A percentile compares a stretch with the other conserved stretches of the same genome.
phyloP scores from a whole-genome alignment of 2,797 vertebrate species.

The Hyperoplus immaculatus region DNA sequence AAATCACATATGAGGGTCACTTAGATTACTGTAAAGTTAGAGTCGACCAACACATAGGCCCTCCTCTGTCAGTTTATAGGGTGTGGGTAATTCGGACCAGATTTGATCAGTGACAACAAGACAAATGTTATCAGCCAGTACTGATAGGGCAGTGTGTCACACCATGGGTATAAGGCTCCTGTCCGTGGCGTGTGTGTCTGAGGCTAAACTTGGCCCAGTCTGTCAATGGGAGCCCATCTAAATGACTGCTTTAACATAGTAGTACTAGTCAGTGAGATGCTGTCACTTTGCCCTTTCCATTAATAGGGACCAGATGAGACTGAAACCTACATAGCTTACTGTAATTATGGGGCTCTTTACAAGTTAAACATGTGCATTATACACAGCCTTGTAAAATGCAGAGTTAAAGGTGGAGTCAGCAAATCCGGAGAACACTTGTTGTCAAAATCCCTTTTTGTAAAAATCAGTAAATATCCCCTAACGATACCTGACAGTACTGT shows the following conservation, averaged over 20 bases:
- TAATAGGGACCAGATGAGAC: conserved; percentile 55
- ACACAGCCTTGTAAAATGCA: conserved; percentile 14
- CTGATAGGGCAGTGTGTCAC: neutral
- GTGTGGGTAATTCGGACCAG: neutral
- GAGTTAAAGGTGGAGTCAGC: neutral
- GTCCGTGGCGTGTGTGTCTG: conserved; percentile 13
- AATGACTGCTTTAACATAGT: conserved; percentile 40
- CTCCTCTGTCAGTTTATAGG: neutral
- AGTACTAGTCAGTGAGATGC: conserved; percentile 48
- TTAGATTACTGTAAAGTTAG: neutral
- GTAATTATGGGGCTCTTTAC: conserved; percentile 57
- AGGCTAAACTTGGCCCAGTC: conserved; percentile 56
- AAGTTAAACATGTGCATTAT: conserved; percentile 4
- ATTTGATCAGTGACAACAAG: conserved; percentile 20
- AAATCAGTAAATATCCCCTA: too few relatives aligned
- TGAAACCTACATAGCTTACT: conserved; percentile 33
- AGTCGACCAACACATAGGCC: neutral
- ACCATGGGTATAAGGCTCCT: neutral
- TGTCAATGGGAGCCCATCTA: conserved; percentile 39
- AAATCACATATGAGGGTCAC: neutral
- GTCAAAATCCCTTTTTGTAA: too few relatives aligned
- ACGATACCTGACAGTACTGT: too few relatives aligned
- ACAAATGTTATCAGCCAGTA: conserved; percentile 4
- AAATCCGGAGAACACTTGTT: too few relatives aligned
- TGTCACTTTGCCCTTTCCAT: conserved; percentile 59